Evolutionary conservation across 23 tunicate species (phyloP).

Genomic region (Trididemnum nubilum): DNA sequence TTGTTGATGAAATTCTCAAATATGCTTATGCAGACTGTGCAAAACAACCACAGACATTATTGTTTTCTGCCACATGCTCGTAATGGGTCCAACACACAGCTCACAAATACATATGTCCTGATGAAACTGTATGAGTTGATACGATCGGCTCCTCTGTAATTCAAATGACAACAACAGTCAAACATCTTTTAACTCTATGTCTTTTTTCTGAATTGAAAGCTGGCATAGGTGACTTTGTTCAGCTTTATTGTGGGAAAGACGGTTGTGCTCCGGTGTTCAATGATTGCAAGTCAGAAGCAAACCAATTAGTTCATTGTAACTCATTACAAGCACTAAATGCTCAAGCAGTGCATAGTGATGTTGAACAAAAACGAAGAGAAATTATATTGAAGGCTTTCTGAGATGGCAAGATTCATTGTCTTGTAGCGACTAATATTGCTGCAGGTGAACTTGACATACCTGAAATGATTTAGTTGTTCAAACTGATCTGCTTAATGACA

Average conservation of each 20-base stretch:
- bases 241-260: conserved; percentile 74
- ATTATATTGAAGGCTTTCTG: conserved; percentile 91
- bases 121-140: conserved; percentile 60
- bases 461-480: conserved; percentile 94
- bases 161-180: conserved; percentile 81
- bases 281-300: conserved; percentile 79
- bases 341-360: conserved; percentile 94
- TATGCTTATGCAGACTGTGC: conserved; percentile 55
- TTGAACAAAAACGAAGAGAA: conserved; percentile 90
- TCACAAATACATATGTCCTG: conserved; percentile 74
- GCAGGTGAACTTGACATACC: conserved; percentile 98
- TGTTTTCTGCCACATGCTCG: conserved; percentile 97
- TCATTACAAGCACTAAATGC: conserved; percentile 65
- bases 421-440: conserved; percentile 96
- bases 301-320: conserved; percentile 68
- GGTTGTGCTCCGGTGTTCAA: conserved; percentile 97
- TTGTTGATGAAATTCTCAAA: conserved; percentile 77
- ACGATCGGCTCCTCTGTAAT: conserved; percentile 60
- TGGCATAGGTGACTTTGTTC: conserved; percentile 81
- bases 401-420: conserved; percentile 72
- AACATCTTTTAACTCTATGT: conserved; percentile 87
- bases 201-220: too few relatives aligned
- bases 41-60: conserved; percentile 80
- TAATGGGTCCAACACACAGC: conserved; percentile 90
- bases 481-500: conserved; percentile 84